Evolutionary conservation across 2,888 invertebrate genomes (phyloP).

Genomic region (Sarcophaga rosellei): DNA sequence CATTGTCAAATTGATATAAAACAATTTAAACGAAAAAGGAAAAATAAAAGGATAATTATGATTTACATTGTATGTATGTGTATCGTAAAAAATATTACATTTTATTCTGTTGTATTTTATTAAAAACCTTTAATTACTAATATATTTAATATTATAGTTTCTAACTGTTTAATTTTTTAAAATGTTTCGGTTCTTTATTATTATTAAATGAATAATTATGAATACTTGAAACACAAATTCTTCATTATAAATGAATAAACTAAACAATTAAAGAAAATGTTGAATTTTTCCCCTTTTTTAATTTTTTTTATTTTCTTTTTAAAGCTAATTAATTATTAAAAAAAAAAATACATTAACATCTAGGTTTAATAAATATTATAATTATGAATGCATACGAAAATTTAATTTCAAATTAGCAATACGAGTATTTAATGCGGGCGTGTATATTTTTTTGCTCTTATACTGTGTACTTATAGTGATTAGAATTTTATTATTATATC

Average conservation of each 20-base stretch:
- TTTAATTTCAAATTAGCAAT: too few species aligned
- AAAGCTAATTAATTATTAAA: slow-evolving; percentile 48
- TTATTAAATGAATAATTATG: slow-evolving; percentile 28
- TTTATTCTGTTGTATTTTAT: slow-evolving; percentile 49
- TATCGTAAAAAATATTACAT: slow-evolving; percentile 52
- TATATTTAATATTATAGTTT: slow-evolving; percentile 28
- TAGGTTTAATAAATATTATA: not conserved
- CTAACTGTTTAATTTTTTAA: slow-evolving; percentile 3
- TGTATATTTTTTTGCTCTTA: not conserved
- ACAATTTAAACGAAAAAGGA: slow-evolving; percentile 5
- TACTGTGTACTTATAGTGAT: not conserved
- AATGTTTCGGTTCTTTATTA: not conserved
- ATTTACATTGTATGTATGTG: not conserved
- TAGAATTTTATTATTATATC: slow-evolving; percentile 15
- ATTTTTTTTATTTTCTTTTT: not conserved
- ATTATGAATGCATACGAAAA: not conserved
- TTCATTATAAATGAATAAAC: slow-evolving; percentile 19
- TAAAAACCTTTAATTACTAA: slow-evolving; percentile 45
- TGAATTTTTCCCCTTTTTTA: not conserved
- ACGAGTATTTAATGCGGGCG: not conserved
- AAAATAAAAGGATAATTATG: slow-evolving; percentile 28
- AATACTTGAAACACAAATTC: slow-evolving; percentile 28
- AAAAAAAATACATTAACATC: slow-evolving; percentile 18
- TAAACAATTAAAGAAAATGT: slow-evolving; percentile 50
- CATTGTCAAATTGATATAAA: not conserved